Conservation (phyloP, 2,888 invertebrate genomes). For the Zhengitettix transpicula region DNA sequence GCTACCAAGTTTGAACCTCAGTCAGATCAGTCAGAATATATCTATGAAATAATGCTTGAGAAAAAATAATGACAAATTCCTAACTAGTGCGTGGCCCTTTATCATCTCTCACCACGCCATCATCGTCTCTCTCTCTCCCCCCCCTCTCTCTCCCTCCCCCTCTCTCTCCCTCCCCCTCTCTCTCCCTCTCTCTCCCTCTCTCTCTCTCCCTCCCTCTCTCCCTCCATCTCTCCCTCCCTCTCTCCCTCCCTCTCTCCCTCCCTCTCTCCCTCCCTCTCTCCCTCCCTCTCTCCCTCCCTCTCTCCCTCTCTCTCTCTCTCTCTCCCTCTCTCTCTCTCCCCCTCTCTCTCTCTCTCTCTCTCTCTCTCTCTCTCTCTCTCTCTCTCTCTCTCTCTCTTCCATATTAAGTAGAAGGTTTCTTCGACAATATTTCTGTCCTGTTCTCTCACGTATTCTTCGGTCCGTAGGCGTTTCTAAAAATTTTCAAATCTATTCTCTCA, state of each 20-base stretch:
- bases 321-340: conserved; percentile 4
- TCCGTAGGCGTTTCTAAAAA: no score
- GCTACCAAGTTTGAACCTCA: no score
- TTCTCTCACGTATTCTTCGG: no score
- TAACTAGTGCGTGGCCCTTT: neutral
- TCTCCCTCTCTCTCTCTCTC: conserved; percentile 5
- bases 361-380: conserved; percentile 4
- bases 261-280: neutral
- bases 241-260: neutral
- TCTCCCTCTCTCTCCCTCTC: neutral
- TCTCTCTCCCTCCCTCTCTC: neutral
- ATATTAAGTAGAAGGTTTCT: neutral
- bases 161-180: neutral
- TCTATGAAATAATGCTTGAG: no score
- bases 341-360: conserved; percentile 4
- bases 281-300: conserved; percentile 4
- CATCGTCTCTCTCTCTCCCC: neutral
- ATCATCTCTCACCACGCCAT: neutral
- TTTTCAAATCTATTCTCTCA: no score
- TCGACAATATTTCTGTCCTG: no score
- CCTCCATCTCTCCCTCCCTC: conserved; percentile 1
- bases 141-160: neutral
- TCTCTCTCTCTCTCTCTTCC: conserved; percentile 6
- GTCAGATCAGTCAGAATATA: no score
- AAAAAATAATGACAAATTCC: no score